Evolutionary conservation across 92 coral and sea anemone genomes (phyloP), one percentile per base, ranked within the genome.

Genomic region (Parazoanthus swiftii): DNA sequence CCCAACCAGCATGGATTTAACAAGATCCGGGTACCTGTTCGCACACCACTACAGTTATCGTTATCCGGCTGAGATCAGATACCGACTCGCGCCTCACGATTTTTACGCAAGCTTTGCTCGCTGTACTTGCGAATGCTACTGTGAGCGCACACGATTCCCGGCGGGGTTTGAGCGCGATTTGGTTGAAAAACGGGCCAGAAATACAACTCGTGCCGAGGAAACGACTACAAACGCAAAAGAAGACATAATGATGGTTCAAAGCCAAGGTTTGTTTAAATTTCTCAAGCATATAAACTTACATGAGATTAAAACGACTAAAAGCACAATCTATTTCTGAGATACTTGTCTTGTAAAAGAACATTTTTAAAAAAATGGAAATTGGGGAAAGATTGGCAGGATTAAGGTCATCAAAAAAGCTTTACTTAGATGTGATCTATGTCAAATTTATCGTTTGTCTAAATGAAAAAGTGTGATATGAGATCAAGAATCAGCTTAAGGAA

Each of bases 41-140:
- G 42, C 77, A 73, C 82, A 46, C 20, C 77, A 46, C 23, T 84
- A 70, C 54, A 36, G 67, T 33, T 84, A 71, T 48, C 87, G 87
- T 10, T 84, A 84, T 26, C 87, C 87, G 16, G 39, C 74, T 16
- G 87, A 84, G 51, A 71, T 84, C 78, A 74, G 79, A 7, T 84
- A 84, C 29, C 63, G 68, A 35, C n/a, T 71, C 13, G 29, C 79
- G 20, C 87, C 87, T 14, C 75, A 48, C 23, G 87, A 84, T 84
- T 71, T 43, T 23, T 84, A 84, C 46, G 44, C 42, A 1, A 35
- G 87, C 7, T 48, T 70, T 50, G 67, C 77, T 21, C 77, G 79
- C 9, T 84, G 87, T 54, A 84, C 87, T 0, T 84, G 87, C 25
- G 87, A 84, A 14, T 84, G 87, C 66, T 84, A 84, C 43, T 84